A percentile compares a stretch with the other conserved stretches of the same genome.
phyloP scores from a whole-genome alignment of 2,888 invertebrate species.

The Oxycera nigricornis region DNA sequence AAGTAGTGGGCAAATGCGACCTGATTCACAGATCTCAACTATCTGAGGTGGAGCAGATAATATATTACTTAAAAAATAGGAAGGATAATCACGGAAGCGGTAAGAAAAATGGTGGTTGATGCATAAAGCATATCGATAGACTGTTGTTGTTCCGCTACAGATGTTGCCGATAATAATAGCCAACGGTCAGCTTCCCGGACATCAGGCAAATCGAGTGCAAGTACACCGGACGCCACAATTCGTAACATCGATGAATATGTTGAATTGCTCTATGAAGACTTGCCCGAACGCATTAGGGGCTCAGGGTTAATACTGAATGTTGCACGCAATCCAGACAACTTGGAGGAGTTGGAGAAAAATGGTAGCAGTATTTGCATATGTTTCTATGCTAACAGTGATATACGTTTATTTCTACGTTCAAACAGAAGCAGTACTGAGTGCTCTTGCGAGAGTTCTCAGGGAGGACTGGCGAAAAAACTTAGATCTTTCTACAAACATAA shows the following conservation, averaged over 20 bases:
- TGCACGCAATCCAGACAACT: conserved; percentile 91
- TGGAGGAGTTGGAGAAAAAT: conserved; percentile 91
- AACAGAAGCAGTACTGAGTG: conserved; percentile 91
- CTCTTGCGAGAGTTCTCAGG: conserved; percentile 90
- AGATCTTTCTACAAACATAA: conserved; percentile 94
- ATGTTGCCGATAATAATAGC: conserved; percentile 57
- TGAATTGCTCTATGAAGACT: conserved; percentile 94
- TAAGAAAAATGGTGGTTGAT: conserved; percentile 48
- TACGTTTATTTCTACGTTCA: conserved; percentile 48
- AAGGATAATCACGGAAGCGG: conserved; percentile 64
- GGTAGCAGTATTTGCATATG: conserved; percentile 67
- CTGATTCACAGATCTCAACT: conserved; percentile 82
- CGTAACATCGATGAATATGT: conserved; percentile 92
- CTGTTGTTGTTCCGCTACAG: too few species aligned
- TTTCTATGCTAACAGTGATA: neutral
- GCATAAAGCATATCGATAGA: conserved; percentile 1
- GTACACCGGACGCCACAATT: conserved; percentile 70
- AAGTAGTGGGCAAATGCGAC: conserved; percentile 86
- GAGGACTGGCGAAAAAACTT: conserved; percentile 98
- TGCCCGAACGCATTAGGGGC: conserved; percentile 90
- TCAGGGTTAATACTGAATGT: conserved; percentile 90
- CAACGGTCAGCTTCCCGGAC: conserved; percentile 53
- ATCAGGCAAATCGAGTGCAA: conserved; percentile 60
- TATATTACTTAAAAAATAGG: conserved; percentile 85
- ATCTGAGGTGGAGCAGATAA: conserved; percentile 85